phyloP scores from a whole-genome alignment of 2,888 invertebrate genomes.

The Trachelus iudaicus region DNA sequence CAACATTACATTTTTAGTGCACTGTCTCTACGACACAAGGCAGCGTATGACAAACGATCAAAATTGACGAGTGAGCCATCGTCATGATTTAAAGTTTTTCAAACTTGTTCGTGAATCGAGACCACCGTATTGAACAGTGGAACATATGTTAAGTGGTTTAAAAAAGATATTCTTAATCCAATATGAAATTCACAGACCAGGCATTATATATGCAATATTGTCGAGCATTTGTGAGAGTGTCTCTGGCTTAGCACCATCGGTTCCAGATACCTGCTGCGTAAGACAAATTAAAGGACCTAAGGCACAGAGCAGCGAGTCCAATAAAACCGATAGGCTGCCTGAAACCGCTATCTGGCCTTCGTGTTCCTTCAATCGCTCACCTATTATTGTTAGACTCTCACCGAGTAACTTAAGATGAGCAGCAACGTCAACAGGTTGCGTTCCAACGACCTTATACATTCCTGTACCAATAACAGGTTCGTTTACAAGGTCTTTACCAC shows the following conservation, averaged over 20 bases:
- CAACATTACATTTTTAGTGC: not conserved
- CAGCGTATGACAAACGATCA: not conserved
- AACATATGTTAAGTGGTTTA: not conserved
- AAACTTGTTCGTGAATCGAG: not conserved
- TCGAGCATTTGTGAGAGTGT: constrained; percentile 79
- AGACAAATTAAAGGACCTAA: constrained; percentile 89
- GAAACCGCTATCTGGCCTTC: constrained; percentile 97
- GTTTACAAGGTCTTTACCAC: constrained; percentile 58
- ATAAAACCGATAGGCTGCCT: constrained; percentile 90
- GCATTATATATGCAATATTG: constrained; percentile 92
- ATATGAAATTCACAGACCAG: constrained; percentile 51
- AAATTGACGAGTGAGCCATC: not conserved
- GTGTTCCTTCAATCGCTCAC: constrained; percentile 91
- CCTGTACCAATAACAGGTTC: constrained; percentile 62
- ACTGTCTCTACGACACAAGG: not conserved
- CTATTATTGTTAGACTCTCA: constrained; percentile 93
- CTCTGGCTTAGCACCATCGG: constrained; percentile 66
- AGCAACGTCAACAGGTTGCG: constrained; percentile 88
- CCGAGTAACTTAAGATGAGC: constrained; percentile 92
- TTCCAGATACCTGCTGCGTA: constrained; percentile 83
- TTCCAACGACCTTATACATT: constrained; percentile 76
- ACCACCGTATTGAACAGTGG: not conserved
- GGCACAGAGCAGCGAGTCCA: constrained; percentile 93
- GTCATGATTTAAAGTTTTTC: not conserved
- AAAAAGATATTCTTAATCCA: not conserved